phyloP scores from a whole-genome alignment of 2,888 invertebrate species.

The Litoditis marina region DNA sequence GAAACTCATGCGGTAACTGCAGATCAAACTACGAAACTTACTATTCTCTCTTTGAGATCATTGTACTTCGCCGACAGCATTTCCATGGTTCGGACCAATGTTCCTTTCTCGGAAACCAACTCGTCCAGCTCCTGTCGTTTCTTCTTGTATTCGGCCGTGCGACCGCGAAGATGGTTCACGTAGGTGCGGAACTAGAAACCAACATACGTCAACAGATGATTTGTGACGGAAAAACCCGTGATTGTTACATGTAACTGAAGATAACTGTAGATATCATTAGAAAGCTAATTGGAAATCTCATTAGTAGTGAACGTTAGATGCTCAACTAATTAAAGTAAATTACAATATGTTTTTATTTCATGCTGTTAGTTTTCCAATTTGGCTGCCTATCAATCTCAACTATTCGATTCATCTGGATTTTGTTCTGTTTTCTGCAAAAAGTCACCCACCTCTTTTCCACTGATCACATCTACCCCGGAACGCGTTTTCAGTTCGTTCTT shows the following conservation, averaged over 20 bases:
- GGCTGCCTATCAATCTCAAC: too few species aligned
- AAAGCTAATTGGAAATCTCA: too few species aligned
- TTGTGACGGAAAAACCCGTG: too few species aligned
- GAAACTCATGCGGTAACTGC: neutral
- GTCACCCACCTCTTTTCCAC: constrained; percentile 13
- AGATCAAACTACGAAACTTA: constrained; percentile 55
- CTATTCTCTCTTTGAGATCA: constrained; percentile 67
- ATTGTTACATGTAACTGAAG: too few species aligned
- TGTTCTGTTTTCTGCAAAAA: neutral
- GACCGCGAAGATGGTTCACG: constrained; percentile 76
- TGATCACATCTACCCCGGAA: constrained; percentile 68
- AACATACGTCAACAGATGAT: too few species aligned
- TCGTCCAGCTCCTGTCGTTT: constrained; percentile 74
- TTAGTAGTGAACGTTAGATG: too few species aligned
- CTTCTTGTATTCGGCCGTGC: constrained; percentile 79
- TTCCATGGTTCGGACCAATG: constrained; percentile 75
- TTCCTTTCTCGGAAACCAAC: constrained; percentile 75
- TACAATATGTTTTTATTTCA: too few species aligned
- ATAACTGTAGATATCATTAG: too few species aligned
- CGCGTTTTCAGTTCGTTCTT: constrained; percentile 63
- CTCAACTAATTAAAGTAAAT: too few species aligned
- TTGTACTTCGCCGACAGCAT: constrained; percentile 69
- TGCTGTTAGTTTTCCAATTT: too few species aligned
- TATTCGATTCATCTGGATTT: too few species aligned
- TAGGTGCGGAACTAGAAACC: constrained; percentile 79